Percentiles rank a stretch among this genome's conserved stretches.
Evolutionary conservation across 2,113 vertebrate species (phyloP).

Genomic region (Dipodomys merriami): DNA sequence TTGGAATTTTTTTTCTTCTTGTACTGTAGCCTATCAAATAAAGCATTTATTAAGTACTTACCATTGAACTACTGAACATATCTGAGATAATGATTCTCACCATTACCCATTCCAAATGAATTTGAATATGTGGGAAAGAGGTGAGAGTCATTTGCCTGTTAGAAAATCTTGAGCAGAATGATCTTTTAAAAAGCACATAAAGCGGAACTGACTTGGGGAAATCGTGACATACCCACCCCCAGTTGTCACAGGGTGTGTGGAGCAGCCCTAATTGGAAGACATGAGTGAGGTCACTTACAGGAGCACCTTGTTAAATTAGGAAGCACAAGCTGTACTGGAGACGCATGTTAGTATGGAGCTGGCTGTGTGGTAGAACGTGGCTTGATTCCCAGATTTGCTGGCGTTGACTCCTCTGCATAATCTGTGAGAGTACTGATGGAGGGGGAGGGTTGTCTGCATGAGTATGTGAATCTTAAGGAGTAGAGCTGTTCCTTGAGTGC

Average conservation of each 20-base stretch:
- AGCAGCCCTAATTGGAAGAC: background rate
- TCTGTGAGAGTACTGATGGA: conserved; percentile 65
- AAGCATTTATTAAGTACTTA: conserved; percentile 26
- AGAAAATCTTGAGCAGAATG: conserved; percentile 54
- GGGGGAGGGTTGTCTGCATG: no score
- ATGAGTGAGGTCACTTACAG: conserved; percentile 28
- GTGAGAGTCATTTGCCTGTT: conserved; percentile 65
- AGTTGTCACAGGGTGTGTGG: background rate
- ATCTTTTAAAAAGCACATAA: conserved; percentile 10
- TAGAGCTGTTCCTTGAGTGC: conserved; percentile 72
- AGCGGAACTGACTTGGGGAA: conserved; percentile 13
- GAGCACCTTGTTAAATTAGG: conserved; percentile 66
- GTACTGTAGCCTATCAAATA: conserved; percentile 48
- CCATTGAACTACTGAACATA: conserved; percentile 37
- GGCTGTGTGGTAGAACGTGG: conserved; percentile 52
- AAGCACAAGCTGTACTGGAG: conserved; percentile 52
- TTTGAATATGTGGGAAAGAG: conserved; percentile 62
- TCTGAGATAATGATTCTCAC: conserved; percentile 63
- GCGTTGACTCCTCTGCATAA: conserved; percentile 41
- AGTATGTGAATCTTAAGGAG: no score
- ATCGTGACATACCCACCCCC: background rate
- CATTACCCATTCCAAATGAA: conserved; percentile 41
- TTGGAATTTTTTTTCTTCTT: background rate
- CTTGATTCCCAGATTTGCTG: conserved; percentile 64
- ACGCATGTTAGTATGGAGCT: conserved; percentile 50